Evolutionary conservation across 2,888 invertebrate genomes (phyloP), one percentile per base, ranked within the genome.

Genomic region (Anaspis maculata): DNA sequence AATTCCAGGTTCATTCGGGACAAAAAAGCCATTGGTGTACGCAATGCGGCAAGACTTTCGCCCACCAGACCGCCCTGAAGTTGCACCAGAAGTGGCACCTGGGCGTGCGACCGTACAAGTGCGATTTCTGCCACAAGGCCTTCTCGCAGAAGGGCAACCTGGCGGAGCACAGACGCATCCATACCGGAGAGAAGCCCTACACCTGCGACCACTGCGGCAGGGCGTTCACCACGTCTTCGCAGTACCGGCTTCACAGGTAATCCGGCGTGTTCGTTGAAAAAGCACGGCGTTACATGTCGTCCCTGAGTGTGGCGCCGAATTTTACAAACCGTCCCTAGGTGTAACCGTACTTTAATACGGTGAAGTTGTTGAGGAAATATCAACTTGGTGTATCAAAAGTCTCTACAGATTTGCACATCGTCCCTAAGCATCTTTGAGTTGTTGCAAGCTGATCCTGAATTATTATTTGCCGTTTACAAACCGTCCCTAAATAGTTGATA

Each of bases 91-190:
- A 78, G 19, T 77, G 78, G 73, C 83, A 83, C 47, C 72, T 72
- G 0, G 80, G 81, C 48, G 71, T 75, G 30, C 83, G 82, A 49
- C 82, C 82, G 0, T 83, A 69, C 59, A 65, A 70, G 28, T 83
- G 84, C 54, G 65, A 72, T 31, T 70, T 75, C 10, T 87, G 87
- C 60, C 68, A 73, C 33, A 86, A 85, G 59, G 68, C 73, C 29
- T 86, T 86, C 63, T 77, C 79, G 1, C 86, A 86, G 62, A 81
- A 79, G 54, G 83, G 84, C 34, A 86, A 86, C 67, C 66, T 85
- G 34, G 74, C 76, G 23, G 84, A 84, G 50, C 86, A 87, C 63
- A 71, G 73, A 61, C 72, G 86, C 34, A 83, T 81, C 48, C 86
- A 87, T 62, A 84, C 76, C 0, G 68, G 85, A 0, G 84, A 83